These are phyloP conservation scores for Drosophila saltans DNA, from an alignment of 1,140 invertebrate species.

Conservation along the genomic window DNA sequence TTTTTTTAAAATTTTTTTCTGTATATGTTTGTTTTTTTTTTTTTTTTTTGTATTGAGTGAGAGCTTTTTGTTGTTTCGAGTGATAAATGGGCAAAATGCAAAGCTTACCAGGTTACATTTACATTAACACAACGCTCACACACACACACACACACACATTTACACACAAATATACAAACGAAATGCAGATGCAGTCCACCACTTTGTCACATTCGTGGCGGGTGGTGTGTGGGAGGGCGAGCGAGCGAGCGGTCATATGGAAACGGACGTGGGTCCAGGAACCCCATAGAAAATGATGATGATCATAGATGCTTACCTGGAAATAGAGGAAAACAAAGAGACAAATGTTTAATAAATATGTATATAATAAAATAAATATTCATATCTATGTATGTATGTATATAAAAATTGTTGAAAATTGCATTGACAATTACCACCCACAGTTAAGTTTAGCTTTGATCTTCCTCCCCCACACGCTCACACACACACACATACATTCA, in stretches of 20 bases:
- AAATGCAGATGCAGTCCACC: slow-evolving; percentile 5
- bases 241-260: not conserved
- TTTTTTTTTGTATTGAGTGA: slow-evolving; percentile 21
- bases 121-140: slow-evolving; percentile 4
- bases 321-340: slow-evolving; percentile 14
- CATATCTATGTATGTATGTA: slow-evolving; percentile 10
- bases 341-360: slow-evolving; percentile 32
- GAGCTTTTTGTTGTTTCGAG: slow-evolving; percentile 55
- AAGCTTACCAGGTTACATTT: slow-evolving; percentile 34
- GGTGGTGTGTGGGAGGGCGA: not conserved
- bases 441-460: slow-evolving; percentile 13
- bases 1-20: not conserved
- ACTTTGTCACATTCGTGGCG: slow-evolving; percentile 7
- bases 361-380: not conserved
- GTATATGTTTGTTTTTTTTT: slow-evolving; percentile 1
- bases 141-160: slow-evolving; percentile 2
- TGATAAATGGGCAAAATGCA: slow-evolving; percentile 31
- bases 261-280: not conserved
- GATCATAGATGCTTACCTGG: slow-evolving; percentile 56
- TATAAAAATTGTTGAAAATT: slow-evolving; percentile 28
- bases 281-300: not conserved
- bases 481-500: not conserved
- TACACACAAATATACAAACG: not conserved
- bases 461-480: not conserved
- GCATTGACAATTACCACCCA: slow-evolving; percentile 30